Base-by-base conservation (phyloP, 2,113 vertebrate genomes). In the Nansenia antarctica region DNA sequence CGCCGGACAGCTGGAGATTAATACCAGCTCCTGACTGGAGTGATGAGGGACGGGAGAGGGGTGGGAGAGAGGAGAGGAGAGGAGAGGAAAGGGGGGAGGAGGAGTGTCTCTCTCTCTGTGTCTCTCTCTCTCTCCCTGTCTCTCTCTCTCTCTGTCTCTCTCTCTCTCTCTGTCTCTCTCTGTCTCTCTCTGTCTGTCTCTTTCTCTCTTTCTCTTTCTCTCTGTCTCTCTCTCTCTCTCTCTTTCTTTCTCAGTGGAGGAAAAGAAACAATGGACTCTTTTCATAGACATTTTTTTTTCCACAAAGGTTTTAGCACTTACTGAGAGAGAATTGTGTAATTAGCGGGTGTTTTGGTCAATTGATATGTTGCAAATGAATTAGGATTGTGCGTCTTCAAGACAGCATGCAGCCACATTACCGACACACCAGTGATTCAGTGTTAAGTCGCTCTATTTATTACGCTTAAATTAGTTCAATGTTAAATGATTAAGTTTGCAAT, bases 1-100 rank as follows among this genome's bases (percentile, higher is more conserved):
- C n/a, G 70, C 29, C 20, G 67, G 83, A 82, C 86, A 91, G 87
- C 87, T 91, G 89, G 78, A 81, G 79, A 89, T 83, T 84, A 78
- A 89, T 86, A 79, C 81, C 70, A 45, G 72, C 82, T 76, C 78
- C 76, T 84, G 84, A 86, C 79, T 74, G 31, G 49, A 68, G 73
- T 53, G 85, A 81, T 69, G 86, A 92, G 64, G 31, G 88, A 90
- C 74, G 61, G 63, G 77, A 73, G 69, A 54, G 59, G 63, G 78
- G 42, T 86, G 88, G 78, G 64, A 34, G 87, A 88, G 73, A 60
- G 64, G 75, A 69, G 69, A 39, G 57, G 63, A 77, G 42, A 84
- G 88, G 79, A 83, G 42, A 47, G 42, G 14, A n/a, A n/a, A n/a
- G 42, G 42, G 15, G 61, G 57, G 73, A 78, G 77, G n/a, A n/a